Conservation (phyloP, 2,888 invertebrate genomes). For the Eupeodes latifasciatus region DNA sequence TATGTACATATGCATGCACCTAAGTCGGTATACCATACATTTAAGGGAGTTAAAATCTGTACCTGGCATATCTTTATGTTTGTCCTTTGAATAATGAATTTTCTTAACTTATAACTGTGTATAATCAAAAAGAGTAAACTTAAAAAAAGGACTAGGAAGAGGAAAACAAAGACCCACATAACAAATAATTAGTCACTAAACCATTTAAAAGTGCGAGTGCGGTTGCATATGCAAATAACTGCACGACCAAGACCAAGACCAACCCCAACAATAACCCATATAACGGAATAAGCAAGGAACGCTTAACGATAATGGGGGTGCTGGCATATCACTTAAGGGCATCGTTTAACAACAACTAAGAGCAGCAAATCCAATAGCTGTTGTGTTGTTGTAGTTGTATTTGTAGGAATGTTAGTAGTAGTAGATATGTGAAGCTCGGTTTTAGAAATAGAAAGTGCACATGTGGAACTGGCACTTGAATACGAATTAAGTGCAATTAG, state of each 20-base stretch:
- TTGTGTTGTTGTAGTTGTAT: background rate
- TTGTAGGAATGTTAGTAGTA: conserved; percentile 12
- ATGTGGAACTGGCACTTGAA: conserved; percentile 63
- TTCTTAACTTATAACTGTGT: conserved; percentile 13
- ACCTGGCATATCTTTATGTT: background rate
- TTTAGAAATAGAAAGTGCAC: conserved; percentile 25
- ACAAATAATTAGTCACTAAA: conserved; percentile 63
- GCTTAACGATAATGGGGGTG: conserved; percentile 51
- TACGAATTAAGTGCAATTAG: conserved; percentile 75
- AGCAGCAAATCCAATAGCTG: conserved; percentile 32
- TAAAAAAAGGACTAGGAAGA: background rate
- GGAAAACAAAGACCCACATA: conserved; percentile 19
- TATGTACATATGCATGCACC: background rate
- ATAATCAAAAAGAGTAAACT: background rate
- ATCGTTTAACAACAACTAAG: conserved; percentile 32
- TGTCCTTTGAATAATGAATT: background rate
- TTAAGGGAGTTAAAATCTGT: background rate
- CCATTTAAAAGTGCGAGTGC: conserved; percentile 40
- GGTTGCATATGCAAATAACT: conserved; percentile 57
- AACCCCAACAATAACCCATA: background rate
- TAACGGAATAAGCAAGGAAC: conserved; percentile 44
- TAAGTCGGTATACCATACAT: background rate
- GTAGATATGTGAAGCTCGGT: conserved; percentile 3
- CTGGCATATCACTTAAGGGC: conserved; percentile 72
- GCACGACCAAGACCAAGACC: conserved; percentile 33